Conservation (phyloP, 2,888 invertebrate genomes). For the Mechanitis mazaeus region DNA sequence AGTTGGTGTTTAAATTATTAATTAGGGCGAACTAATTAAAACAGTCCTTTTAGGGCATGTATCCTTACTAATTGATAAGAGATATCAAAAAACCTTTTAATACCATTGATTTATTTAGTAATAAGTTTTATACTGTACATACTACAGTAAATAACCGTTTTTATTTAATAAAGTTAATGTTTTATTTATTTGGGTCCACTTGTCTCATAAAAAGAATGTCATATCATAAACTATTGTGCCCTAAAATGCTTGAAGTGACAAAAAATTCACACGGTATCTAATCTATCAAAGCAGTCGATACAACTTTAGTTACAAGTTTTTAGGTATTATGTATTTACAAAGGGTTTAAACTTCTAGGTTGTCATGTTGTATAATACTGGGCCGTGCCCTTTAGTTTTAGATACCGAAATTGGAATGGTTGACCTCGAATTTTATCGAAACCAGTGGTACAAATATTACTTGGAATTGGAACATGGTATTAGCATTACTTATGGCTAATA, state of each 20-base stretch:
- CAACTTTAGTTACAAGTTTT: constrained; percentile 33
- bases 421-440: constrained; percentile 22
- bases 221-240: constrained; percentile 51
- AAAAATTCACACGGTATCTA: constrained; percentile 47
- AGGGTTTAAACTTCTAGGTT: constrained; percentile 28
- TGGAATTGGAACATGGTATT: constrained; percentile 5
- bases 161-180: constrained; percentile 35
- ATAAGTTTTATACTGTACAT: constrained; percentile 33
- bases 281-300: constrained; percentile 26
- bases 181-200: constrained; percentile 51
- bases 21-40: constrained; percentile 4
- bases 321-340: constrained; percentile 30
- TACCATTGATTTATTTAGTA: constrained; percentile 39
- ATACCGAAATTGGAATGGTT: constrained; percentile 25
- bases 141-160: constrained; percentile 40
- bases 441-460: constrained; percentile 6
- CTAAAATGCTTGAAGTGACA: constrained; percentile 53
- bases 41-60: constrained; percentile 10
- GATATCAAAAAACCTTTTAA: constrained; percentile 43
- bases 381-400: constrained; percentile 21
- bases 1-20: constrained; percentile 1
- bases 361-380: constrained; percentile 21
- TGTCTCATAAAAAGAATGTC: constrained; percentile 39
- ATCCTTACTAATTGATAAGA: constrained; percentile 20
- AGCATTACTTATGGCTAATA: constrained; percentile 1